These are phyloP conservation scores for Orientallactaga bullata DNA, from an alignment of 2,113 vertebrate genomes.

Conservation along the genomic window DNA sequence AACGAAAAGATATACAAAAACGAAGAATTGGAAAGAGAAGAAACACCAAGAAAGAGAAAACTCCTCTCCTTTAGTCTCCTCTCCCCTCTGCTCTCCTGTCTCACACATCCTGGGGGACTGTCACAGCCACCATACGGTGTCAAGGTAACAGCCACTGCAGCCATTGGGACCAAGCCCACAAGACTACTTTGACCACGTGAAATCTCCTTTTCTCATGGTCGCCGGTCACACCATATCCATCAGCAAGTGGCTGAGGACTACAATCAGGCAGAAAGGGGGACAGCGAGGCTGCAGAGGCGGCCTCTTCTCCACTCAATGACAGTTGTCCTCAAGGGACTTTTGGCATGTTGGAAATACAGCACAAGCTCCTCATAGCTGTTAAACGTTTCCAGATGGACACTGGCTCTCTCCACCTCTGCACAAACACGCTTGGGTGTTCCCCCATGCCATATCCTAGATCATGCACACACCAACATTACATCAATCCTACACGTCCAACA, in stretches of 20 bases:
- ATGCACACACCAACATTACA: constrained; percentile 45
- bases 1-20: background rate
- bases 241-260: background rate
- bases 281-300: constrained; percentile 28
- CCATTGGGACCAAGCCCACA: background rate
- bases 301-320: constrained; percentile 39
- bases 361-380: constrained; percentile 56
- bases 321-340: constrained; percentile 42
- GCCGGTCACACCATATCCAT: background rate
- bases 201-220: background rate
- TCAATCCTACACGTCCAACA: constrained; percentile 34
- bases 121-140: background rate
- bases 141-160: background rate
- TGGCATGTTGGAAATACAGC: constrained; percentile 67
- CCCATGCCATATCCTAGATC: background rate
- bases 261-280: constrained; percentile 22
- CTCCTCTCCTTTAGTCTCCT: background rate
- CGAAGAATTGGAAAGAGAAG: background rate
- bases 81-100: background rate
- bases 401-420: constrained; percentile 51
- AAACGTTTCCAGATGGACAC: constrained; percentile 73
- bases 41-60: constrained; percentile 24
- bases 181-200: background rate
- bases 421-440: constrained; percentile 54
- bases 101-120: background rate